Evolutionary conservation across 1,140 invertebrate species (phyloP).

Genomic region (Ips typographus): DNA sequence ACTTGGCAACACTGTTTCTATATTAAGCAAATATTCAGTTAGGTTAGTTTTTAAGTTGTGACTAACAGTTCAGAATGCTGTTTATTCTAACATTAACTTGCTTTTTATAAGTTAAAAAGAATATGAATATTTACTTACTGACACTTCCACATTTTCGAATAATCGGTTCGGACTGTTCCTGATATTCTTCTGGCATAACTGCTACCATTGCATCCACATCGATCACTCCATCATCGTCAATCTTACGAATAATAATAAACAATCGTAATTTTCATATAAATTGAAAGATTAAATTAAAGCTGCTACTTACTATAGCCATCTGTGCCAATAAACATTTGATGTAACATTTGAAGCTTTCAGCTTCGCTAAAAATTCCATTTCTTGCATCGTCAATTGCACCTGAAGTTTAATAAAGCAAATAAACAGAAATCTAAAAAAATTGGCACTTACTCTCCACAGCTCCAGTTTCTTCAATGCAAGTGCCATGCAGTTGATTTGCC

Average conservation of each 20-base stretch:
- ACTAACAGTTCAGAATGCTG: too few relatives aligned
- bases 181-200: conserved; percentile 46
- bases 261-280: conserved; percentile 13
- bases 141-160: conserved; percentile 45
- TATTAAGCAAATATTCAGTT: too few relatives aligned
- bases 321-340: conserved; percentile 51
- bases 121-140: conserved; percentile 31
- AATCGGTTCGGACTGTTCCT: conserved; percentile 38
- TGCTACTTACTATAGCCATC: conserved; percentile 45
- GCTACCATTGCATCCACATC: conserved; percentile 48
- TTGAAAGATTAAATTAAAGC: neutral
- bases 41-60: too few relatives aligned
- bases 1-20: too few relatives aligned
- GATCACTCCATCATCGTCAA: conserved; percentile 48
- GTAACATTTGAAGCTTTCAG: conserved; percentile 51
- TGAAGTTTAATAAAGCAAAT: conserved; percentile 29
- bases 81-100: too few relatives aligned
- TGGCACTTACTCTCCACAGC: conserved; percentile 37
- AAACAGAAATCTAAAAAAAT: neutral
- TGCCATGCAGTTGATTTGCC: conserved; percentile 41
- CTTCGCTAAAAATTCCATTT: conserved; percentile 41
- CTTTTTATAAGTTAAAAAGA: too few relatives aligned
- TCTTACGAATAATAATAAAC: conserved; percentile 30
- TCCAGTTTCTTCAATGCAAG: conserved; percentile 46
- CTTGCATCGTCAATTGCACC: conserved; percentile 41